These are phyloP conservation scores for Myotis vivesi DNA, from an alignment of 2,797 vertebrate genomes.

Conservation along the genomic window DNA sequence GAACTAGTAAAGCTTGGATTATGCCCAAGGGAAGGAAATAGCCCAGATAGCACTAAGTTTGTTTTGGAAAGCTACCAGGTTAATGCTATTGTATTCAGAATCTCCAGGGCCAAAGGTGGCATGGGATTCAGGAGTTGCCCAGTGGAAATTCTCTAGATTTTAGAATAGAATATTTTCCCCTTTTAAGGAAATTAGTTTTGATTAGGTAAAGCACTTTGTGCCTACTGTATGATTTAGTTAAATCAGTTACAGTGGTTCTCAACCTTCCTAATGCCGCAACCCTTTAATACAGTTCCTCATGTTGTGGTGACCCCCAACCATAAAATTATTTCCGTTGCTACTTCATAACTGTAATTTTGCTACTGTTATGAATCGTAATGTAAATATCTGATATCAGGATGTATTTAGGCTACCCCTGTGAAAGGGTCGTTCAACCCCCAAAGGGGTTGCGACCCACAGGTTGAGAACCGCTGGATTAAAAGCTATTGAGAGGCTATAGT, in stretches of 20 bases:
- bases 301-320: no score
- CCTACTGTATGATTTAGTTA: neutral
- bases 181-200: constrained; percentile 56
- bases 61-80: constrained; percentile 61
- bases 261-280: no score
- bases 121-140: constrained; percentile 33
- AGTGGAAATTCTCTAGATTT: constrained; percentile 57
- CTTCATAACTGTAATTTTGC: no score
- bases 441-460: no score
- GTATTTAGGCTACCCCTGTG: no score
- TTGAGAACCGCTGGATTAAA: constrained; percentile 1
- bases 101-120: constrained; percentile 21
- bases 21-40: constrained; percentile 57
- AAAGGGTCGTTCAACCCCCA: no score
- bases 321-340: no score
- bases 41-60: constrained; percentile 47
- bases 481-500: neutral
- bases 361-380: no score
- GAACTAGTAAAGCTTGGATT: constrained; percentile 33
- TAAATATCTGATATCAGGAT: no score
- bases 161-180: constrained; percentile 49
- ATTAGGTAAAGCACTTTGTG: constrained; percentile 3
- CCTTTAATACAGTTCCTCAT: no score
- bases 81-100: constrained; percentile 57
- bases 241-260: neutral